A percentile compares a stretch with the other conserved stretches of the same genome.
These are phyloP conservation scores for Dicyrtomina minuta DNA, from an alignment of 2,888 invertebrate species.

Conservation along the genomic window DNA sequence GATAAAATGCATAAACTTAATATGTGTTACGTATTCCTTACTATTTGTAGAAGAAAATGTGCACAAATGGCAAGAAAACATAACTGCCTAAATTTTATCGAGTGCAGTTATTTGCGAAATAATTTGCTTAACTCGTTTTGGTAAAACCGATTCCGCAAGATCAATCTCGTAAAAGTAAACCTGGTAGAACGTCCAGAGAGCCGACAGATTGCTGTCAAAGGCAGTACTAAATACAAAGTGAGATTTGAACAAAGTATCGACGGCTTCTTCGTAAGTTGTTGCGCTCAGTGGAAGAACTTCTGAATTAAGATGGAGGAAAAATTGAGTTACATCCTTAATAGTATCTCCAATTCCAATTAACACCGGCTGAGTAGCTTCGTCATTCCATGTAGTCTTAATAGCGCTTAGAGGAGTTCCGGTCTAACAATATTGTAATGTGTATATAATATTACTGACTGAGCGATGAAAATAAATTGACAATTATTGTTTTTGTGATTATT, in stretches of 20 bases:
- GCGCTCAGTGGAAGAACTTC: not conserved
- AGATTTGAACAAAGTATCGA: constrained; percentile 8
- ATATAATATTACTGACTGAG: too few relatives aligned
- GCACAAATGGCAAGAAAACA: not conserved
- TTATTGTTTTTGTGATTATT: not conserved
- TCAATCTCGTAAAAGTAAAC: constrained; percentile 11
- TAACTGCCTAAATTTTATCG: not conserved
- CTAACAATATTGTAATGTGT: not conserved
- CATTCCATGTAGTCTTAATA: not conserved
- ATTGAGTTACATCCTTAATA: not conserved
- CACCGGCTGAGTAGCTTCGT: not conserved
- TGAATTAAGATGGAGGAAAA: not conserved
- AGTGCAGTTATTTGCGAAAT: not conserved
- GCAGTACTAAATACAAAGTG: not conserved
- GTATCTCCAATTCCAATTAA: not conserved
- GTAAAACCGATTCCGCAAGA: not conserved
- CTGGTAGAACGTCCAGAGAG: constrained; percentile 19
- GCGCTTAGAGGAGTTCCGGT: not conserved
- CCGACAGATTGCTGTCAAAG: not conserved
- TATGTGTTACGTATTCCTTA: not conserved
- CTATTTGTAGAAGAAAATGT: not conserved
- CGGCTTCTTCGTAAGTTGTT: not conserved
- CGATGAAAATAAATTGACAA: not conserved
- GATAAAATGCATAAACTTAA: constrained; percentile 3
- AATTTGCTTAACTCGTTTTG: constrained; percentile 7